A percentile compares a stretch with the other conserved stretches of the same genome.
Evolutionary conservation across 2,113 vertebrate genomes (phyloP).

Genomic region (Muscicapa adusta): DNA sequence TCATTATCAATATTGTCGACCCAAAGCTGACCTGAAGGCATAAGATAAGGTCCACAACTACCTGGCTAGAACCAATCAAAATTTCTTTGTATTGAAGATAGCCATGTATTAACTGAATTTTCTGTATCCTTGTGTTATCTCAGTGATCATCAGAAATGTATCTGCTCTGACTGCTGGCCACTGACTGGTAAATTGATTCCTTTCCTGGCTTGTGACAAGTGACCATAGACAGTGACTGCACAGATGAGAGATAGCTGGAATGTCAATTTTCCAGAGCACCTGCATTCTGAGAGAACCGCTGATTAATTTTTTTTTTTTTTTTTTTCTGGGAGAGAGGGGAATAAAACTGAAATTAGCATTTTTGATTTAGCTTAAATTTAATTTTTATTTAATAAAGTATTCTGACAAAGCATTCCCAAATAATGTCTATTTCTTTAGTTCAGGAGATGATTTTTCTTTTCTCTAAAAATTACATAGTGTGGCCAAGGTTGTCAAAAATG

Average conservation of each 20-base stretch:
- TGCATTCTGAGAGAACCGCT: not conserved
- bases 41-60: not conserved
- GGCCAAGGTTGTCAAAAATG: not conserved
- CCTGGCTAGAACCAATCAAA: not conserved
- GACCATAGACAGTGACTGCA: not conserved
- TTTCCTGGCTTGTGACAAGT: not conserved
- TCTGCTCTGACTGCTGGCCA: not conserved
- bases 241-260: not conserved
- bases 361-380: not conserved
- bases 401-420: not conserved
- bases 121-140: not conserved
- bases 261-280: not conserved
- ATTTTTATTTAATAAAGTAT: not conserved
- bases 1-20: not conserved
- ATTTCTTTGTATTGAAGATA: conserved; percentile 14
- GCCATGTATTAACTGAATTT: conserved; percentile 12
- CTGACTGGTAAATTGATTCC: not conserved
- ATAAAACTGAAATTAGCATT: not conserved
- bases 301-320: not conserved
- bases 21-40: not conserved
- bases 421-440: not conserved
- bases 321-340: fast-evolving
- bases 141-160: conserved; percentile 3
- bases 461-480: not conserved
- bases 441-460: not conserved